These are phyloP conservation scores for Diadumene lineata DNA, from an alignment of 92 coral and sea anemone species.

Conservation along the genomic window DNA sequence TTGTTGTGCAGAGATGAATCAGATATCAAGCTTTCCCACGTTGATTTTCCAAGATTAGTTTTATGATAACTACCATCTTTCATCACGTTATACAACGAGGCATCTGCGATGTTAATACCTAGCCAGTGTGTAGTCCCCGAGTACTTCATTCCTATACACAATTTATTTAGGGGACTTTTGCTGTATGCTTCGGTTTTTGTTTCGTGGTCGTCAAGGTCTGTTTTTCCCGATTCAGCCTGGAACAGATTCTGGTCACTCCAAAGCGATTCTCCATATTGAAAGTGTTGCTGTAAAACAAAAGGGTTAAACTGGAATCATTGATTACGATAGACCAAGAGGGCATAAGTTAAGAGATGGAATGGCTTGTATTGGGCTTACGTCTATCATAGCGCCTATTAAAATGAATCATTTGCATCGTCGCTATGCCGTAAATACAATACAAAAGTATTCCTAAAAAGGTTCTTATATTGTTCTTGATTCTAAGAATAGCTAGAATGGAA, in stretches of 20 bases:
- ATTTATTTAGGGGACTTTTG: conserved; percentile 14
- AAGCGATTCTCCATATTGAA: not conserved
- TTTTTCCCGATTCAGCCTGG: not conserved
- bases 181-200: conserved; percentile 20
- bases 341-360: no score
- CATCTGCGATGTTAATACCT: not conserved
- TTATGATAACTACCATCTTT: not conserved
- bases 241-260: not conserved
- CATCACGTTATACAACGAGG: conserved; percentile 5
- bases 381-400: no score
- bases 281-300: conserved; percentile 5
- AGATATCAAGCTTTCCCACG: conserved; percentile 1
- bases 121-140: conserved; percentile 27
- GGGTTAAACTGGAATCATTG: no score
- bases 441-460: no score
- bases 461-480: no score
- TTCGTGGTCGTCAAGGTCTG: conserved; percentile 15
- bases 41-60: conserved; percentile 2
- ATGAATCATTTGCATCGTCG: no score
- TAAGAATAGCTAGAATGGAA: no score
- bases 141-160: conserved; percentile 33
- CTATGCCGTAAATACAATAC: no score
- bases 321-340: no score
- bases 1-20: not conserved
- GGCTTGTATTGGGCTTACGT: no score